Evolutionary conservation across 2,888 invertebrate species (phyloP).

Genomic region (Orchestes rusci): DNA sequence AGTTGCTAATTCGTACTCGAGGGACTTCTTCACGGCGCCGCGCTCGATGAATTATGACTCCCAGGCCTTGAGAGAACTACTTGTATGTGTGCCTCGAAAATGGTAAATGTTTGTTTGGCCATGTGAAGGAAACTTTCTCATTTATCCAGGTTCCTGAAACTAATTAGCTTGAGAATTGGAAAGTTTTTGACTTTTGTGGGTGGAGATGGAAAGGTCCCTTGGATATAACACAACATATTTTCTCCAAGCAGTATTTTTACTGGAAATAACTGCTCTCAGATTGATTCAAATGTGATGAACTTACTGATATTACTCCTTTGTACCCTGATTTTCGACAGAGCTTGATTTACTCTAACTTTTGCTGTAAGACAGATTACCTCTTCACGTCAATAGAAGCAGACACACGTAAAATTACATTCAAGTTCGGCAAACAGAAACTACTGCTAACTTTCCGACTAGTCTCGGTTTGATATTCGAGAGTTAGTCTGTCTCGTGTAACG

Average conservation of each 20-base stretch:
- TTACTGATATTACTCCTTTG: no score
- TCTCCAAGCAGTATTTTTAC: no score
- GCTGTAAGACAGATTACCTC: slow-evolving; percentile 19
- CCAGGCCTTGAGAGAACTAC: slow-evolving; percentile 15
- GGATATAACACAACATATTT: no score
- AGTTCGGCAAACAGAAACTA: slow-evolving; percentile 13
- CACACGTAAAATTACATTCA: slow-evolving; percentile 22
- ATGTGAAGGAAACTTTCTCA: no score
- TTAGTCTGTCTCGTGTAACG: slow-evolving; percentile 6
- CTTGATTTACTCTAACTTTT: no score
- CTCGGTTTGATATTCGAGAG: slow-evolving; percentile 5
- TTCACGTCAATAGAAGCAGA: slow-evolving; percentile 16
- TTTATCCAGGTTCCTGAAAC: no score
- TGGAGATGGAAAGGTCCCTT: no score
- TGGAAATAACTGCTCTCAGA: no score
- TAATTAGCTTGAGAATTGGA: no score
- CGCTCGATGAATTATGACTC: slow-evolving; percentile 32
- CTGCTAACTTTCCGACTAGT: slow-evolving; percentile 3
- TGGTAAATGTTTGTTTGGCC: slow-evolving; percentile 16
- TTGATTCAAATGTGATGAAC: no score
- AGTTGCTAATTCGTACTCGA: slow-evolving; percentile 40
- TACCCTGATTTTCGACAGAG: no score
- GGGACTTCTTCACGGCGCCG: slow-evolving; percentile 30
- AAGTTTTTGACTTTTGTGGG: no score
- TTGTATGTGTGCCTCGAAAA: slow-evolving; percentile 9